A percentile compares a stretch with the other conserved stretches of the same genome.
Evolutionary conservation across 2,797 vertebrate genomes (phyloP).

Genomic region (Helostoma temminkii): DNA sequence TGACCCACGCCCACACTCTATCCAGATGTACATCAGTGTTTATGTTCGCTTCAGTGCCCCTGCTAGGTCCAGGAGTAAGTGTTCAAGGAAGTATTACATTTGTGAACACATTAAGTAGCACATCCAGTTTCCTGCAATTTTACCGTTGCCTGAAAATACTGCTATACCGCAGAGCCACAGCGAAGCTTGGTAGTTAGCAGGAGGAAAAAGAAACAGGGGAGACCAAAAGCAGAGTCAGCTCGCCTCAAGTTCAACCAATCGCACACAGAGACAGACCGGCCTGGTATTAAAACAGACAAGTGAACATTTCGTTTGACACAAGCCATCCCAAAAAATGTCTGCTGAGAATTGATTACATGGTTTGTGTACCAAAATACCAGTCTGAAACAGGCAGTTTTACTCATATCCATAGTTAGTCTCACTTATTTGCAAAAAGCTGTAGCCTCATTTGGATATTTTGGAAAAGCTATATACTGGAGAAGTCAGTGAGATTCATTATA

Average conservation of each 20-base stretch:
- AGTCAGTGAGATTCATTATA: not conserved
- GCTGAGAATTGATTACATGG: constrained; percentile 72
- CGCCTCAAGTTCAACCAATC: constrained; percentile 62
- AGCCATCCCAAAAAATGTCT: constrained; percentile 61
- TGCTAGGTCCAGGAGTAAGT: constrained; percentile 67
- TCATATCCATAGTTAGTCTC: constrained; percentile 55
- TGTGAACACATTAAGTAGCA: constrained; percentile 83
- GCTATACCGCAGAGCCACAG: constrained; percentile 74
- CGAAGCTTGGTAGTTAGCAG: constrained; percentile 58
- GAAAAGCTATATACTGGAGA: constrained; percentile 12
- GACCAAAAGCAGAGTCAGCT: constrained; percentile 73
- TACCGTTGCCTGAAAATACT: constrained; percentile 76
- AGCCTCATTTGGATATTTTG: constrained; percentile 21
- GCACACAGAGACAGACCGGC: constrained; percentile 50
- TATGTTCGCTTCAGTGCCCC: constrained; percentile 72
- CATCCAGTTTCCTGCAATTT: constrained; percentile 85
- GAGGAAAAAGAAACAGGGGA: constrained; percentile 67
- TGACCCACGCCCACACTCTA: constrained; percentile 76
- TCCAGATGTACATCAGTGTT: constrained; percentile 80
- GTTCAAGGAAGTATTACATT: constrained; percentile 85
- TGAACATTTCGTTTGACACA: constrained; percentile 72
- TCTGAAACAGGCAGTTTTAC: constrained; percentile 52
- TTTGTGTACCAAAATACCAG: constrained; percentile 65
- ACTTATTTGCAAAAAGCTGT: constrained; percentile 35
- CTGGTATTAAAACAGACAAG: constrained; percentile 77